Conservation (phyloP, 2,888 invertebrate genomes). For the Ectemnius continuus region DNA sequence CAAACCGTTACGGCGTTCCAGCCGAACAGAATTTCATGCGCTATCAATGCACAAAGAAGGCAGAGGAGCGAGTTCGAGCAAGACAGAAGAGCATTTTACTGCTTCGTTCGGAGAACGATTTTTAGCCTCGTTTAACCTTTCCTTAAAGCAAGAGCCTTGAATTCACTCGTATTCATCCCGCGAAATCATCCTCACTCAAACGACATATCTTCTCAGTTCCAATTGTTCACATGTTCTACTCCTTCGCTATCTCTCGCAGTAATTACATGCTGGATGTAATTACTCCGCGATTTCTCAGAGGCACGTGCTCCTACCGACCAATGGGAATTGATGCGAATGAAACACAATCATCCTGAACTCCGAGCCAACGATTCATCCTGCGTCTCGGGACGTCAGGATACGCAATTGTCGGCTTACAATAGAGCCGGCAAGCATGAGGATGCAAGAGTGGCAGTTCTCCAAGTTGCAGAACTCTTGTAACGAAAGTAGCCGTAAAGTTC, state of each 20-base stretch:
- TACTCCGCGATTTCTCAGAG: neutral
- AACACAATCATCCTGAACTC: too few relatives aligned
- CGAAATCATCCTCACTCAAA: neutral
- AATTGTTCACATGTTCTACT: too few relatives aligned
- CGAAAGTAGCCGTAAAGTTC: too few relatives aligned
- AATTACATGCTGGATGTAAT: neutral
- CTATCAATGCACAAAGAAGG: conserved; percentile 15
- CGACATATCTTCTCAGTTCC: too few relatives aligned
- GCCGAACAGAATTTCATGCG: conserved; percentile 59
- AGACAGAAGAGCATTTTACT: too few relatives aligned
- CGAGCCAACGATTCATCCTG: too few relatives aligned
- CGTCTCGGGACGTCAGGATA: too few relatives aligned
- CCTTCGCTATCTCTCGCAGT: too few relatives aligned
- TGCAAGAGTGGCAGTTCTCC: too few relatives aligned
- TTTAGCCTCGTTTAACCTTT: neutral
- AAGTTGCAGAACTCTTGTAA: too few relatives aligned
- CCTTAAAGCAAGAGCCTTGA: neutral
- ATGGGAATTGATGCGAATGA: neutral
- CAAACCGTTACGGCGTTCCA: conserved; percentile 67
- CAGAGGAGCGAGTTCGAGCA: neutral
- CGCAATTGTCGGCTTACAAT: too few relatives aligned
- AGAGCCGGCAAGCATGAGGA: too few relatives aligned
- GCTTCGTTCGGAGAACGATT: neutral
- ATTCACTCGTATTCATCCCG: neutral
- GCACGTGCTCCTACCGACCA: neutral